phyloP scores from a whole-genome alignment of 2,797 vertebrate species.

The Agapornis canus region DNA sequence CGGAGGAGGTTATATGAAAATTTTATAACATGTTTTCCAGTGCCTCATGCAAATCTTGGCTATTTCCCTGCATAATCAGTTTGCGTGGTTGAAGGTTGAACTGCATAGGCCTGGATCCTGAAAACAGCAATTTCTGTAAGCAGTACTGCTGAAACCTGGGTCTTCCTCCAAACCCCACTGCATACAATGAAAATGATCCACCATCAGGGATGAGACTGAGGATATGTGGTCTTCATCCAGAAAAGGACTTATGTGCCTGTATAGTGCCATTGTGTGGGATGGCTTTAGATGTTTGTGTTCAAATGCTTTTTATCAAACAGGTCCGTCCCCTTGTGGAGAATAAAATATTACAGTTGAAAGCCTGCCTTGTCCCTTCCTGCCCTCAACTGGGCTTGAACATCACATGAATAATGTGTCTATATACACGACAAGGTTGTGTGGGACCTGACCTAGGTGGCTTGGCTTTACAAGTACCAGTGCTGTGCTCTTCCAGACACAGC shows the following conservation, averaged over 20 bases:
- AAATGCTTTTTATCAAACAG: background rate
- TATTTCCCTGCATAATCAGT: constrained; percentile 6
- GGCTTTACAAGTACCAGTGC: background rate
- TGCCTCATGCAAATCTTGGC: background rate
- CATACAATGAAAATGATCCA: background rate
- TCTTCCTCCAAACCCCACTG: background rate
- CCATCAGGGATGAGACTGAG: background rate
- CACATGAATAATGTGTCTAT: background rate
- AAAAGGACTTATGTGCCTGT: background rate
- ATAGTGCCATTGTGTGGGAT: background rate
- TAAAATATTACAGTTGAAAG: background rate
- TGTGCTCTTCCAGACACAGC: background rate
- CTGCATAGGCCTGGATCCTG: constrained; percentile 1
- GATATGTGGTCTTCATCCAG: background rate
- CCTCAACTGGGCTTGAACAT: background rate
- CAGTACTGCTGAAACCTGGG: background rate
- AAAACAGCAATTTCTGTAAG: background rate
- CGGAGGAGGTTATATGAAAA: background rate
- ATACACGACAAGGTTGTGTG: fast-evolving
- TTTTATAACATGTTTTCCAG: background rate
- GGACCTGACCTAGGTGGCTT: background rate
- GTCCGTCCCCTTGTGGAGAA: background rate
- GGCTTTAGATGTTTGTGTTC: background rate
- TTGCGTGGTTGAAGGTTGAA: background rate
- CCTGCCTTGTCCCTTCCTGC: background rate